Percentiles rank a stretch among this genome's conserved stretches.
phyloP scores from a whole-genome alignment of 2,113 vertebrate species.

The Bettongia penicillata region DNA sequence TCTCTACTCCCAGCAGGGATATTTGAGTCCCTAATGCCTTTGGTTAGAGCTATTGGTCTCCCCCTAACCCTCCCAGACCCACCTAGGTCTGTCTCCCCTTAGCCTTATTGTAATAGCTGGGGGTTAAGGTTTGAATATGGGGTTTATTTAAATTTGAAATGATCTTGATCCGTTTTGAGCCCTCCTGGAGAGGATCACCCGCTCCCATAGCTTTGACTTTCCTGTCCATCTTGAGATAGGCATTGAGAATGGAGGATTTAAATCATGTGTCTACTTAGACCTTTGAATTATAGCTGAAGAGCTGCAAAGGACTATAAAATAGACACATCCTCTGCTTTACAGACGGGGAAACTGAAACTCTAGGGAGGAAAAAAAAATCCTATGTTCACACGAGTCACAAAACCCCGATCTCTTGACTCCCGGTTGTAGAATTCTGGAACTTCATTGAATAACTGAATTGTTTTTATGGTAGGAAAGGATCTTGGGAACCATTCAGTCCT shows the following conservation, averaged over 20 bases:
- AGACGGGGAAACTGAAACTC: not conserved
- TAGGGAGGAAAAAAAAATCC: not conserved
- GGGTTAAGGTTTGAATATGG: not conserved
- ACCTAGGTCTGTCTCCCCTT: not conserved
- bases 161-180: not conserved
- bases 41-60: not conserved
- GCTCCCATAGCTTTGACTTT: not conserved
- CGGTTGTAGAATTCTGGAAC: not conserved
- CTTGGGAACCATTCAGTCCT: not conserved
- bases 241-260: not conserved
- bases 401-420: not conserved
- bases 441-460: not conserved
- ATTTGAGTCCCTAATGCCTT: not conserved
- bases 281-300: not conserved
- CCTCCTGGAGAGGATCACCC: not conserved
- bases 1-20: not conserved
- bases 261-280: not conserved
- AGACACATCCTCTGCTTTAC: not conserved
- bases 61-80: not conserved
- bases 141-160: not conserved
- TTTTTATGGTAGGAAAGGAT: not conserved
- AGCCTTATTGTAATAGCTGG: not conserved
- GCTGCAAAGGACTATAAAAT: not conserved
- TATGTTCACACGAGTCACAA: not conserved
- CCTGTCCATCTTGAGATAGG: not conserved